Percentiles rank a stretch among this genome's conserved stretches.
phyloP scores from a whole-genome alignment of 2,113 vertebrate species.

The Triplophysa rosa region DNA sequence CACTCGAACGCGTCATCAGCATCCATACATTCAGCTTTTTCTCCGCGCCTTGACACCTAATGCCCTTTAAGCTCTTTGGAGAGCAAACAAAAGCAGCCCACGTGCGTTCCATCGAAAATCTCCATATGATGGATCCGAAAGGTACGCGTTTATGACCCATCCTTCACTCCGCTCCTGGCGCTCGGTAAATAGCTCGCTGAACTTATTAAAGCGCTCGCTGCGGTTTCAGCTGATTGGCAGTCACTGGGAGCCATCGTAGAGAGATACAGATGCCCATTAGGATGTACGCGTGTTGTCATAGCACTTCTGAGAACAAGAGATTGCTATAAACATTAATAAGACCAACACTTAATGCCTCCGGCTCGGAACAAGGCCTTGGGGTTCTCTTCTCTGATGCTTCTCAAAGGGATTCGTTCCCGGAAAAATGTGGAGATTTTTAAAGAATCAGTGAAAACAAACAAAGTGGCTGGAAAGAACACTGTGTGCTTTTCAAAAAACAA shows the following conservation, averaged over 20 bases:
- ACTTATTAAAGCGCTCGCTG: conserved; percentile 50
- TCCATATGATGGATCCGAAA: conserved; percentile 37
- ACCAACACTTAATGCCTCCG: conserved; percentile 44
- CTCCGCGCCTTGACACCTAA: not conserved
- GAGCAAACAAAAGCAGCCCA: conserved; percentile 16
- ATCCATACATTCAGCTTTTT: not conserved
- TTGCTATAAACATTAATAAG: conserved; percentile 53
- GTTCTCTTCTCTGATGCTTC: conserved; percentile 42
- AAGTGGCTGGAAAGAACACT: not conserved
- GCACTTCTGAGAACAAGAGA: conserved; percentile 47
- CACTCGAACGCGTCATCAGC: not conserved
- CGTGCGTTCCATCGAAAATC: not conserved
- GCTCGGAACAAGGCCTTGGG: conserved; percentile 41
- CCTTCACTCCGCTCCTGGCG: conserved; percentile 29
- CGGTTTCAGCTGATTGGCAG: conserved; percentile 47
- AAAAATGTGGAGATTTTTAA: conserved; percentile 32
- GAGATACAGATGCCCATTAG: conserved; percentile 43
- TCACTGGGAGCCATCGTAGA: conserved; percentile 38
- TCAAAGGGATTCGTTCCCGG: conserved; percentile 41
- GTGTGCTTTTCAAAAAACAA: conserved; percentile 5
- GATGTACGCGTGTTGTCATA: conserved; percentile 47
- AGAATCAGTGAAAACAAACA: conserved; percentile 38
- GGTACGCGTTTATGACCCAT: conserved; percentile 31
- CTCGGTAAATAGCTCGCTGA: conserved; percentile 40
- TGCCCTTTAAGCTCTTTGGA: not conserved